Evolutionary conservation across 2,888 invertebrate species (phyloP), one percentile per base, ranked within the genome.

Genomic region (Drosophila koepferae): DNA sequence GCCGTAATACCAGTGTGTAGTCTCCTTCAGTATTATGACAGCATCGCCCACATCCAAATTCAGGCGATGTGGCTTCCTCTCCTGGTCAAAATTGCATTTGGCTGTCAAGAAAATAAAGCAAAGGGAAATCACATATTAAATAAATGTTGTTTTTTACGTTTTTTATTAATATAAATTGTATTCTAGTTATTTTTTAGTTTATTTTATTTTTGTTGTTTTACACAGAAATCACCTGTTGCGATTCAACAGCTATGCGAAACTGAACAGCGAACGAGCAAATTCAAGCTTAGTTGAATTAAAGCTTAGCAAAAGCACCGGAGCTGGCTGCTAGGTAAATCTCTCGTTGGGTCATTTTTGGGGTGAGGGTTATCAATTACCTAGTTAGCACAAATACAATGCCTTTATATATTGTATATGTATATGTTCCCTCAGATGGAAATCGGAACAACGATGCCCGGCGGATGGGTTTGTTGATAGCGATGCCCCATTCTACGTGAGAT

Each of bases 1-100:
- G 69, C 93, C 93, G 89, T 93, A 93, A 86, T 92, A 93, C 93
- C 93, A 93, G 72, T 93, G 90, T 48, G 91, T 89, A 55, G 92
- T 92, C 79, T 93, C 93, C 74, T 92, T 92, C 43, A 92, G 86
- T 76, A 93, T 92, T 55, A 93, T 90, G 65, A 93, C 91, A 36
- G 92, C 80, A 84, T 93, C 93, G 44, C 93, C 93, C 72, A 93
- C 93, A 89, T 93, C 93, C 74, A 93, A 73, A 58, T 82, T 90
- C 40, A 93, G 75, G 56, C 93, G 92, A 87, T 93, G 92, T 40
- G 92, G 92, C 81, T 93, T 93, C 62, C 90, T 86, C 61, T 92
- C 92, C 86, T 93, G 91, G 64, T 90, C 90, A 80, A 93, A 93
- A 81, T 93, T 93, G 87, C 93, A 92, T 83, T 92, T 93, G 59